Evolutionary conservation across 1,140 invertebrate species (phyloP), one percentile per base, ranked within the genome.

Genomic region (Armadillidium nasatum): DNA sequence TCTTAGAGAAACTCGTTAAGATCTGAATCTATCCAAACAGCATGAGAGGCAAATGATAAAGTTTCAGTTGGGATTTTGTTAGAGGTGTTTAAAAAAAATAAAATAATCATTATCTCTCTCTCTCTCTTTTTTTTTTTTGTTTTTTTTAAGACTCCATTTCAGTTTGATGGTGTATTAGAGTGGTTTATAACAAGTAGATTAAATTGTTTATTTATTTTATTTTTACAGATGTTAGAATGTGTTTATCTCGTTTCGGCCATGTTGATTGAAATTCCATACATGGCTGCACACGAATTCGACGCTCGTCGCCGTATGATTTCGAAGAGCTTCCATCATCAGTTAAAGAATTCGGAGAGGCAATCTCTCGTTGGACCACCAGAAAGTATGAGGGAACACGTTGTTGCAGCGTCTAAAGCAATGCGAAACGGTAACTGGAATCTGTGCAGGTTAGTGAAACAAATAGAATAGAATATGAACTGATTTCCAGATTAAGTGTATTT

Each of bases 201-300:
- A 6, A 33, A 33, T 3, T 33, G 6, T 33, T 3, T 33, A 33
- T 3, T 3, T 33, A 21, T 15, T 44, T 45, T 10, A 72, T 50
- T 23, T 71, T 50, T 23, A n/a, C 72, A 79, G 80, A 86, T 99
- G 23, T 87, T 99, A 19, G 98, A 99, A 86, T 99, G 97, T 85
- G 97, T 99, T 33, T 99, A 99, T 85, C 87, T 99, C 50, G 97
- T 98, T 4, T 98, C 96, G 0, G 97, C 97, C 4, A 99, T 99
- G 97, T 87, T 99, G 21, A 93, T 98, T 76, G 98, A 99, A 87
- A 98, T 99, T 74, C 98, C 98, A 0, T 98, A 98, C 83, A 98
- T 99, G 91, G 97, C 97, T 69, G 91, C 95, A 72, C 96, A 99
- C 83, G 97, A 99, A 84, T 96, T 97, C 85, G 97, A 99, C 85